Evolutionary conservation across 2,113 vertebrate genomes (phyloP).

Genomic region (Odocoileus virginianus): DNA sequence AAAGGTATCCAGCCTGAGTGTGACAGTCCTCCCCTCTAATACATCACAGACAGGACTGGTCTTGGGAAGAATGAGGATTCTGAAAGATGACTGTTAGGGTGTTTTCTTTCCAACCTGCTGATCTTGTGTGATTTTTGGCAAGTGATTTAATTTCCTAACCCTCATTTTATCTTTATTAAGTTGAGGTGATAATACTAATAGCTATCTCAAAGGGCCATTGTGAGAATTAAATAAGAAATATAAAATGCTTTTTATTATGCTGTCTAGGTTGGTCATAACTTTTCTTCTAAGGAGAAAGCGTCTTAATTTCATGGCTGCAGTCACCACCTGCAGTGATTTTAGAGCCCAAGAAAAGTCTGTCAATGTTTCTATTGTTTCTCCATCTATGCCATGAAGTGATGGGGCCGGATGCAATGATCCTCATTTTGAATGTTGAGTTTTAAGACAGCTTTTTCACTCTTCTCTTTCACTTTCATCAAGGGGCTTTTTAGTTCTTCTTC

Average conservation of each 20-base stretch:
- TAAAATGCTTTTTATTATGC: background rate
- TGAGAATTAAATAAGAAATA: background rate
- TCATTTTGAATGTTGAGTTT: background rate
- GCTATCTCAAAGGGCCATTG: background rate
- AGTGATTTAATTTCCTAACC: background rate
- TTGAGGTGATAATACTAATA: background rate
- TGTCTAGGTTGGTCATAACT: background rate
- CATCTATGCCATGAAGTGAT: background rate
- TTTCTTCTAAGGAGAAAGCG: background rate
- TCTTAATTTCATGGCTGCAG: background rate
- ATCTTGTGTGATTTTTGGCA: background rate
- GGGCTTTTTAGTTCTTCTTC: background rate
- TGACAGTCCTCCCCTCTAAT: background rate
- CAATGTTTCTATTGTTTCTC: background rate
- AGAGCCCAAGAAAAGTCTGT: background rate
- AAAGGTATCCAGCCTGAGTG: background rate
- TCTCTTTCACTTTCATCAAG: background rate
- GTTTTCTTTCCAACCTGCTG: background rate
- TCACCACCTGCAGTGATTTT: background rate
- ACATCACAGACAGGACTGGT: background rate
- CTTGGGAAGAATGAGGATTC: background rate
- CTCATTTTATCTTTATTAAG: background rate
- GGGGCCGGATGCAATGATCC: accelerated
- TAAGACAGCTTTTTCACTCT: background rate
- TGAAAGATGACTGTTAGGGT: background rate